phyloP scores from a whole-genome alignment of 2,797 vertebrate genomes.

The Setipinna tenuifilis region DNA sequence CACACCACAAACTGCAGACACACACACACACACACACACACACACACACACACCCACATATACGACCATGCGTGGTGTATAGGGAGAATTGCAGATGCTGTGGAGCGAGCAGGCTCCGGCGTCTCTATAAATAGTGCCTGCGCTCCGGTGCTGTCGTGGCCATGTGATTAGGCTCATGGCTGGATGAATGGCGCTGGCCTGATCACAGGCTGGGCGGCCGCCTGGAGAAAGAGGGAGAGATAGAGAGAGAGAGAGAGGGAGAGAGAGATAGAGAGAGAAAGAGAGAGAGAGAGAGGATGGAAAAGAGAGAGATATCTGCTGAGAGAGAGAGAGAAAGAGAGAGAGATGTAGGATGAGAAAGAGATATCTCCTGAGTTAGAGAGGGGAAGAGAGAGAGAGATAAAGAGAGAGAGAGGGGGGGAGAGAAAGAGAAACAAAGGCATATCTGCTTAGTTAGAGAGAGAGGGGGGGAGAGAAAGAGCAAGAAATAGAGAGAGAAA shows the following conservation, averaged over 20 bases:
- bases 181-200: conserved; percentile 11
- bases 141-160: conserved; percentile 11
- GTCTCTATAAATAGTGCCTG: background rate
- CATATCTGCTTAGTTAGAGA: too few relatives aligned
- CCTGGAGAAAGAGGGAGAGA: too few relatives aligned
- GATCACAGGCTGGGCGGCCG: conserved; percentile 49
- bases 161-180: background rate
- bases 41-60: background rate
- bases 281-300: too few relatives aligned
- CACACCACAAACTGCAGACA: background rate
- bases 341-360: too few relatives aligned
- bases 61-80: background rate
- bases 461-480: too few relatives aligned
- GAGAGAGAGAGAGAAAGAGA: too few relatives aligned
- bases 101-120: background rate
- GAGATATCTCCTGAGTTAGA: too few relatives aligned
- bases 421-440: conserved; percentile 20
- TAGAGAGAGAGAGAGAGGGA: too few relatives aligned
- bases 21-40: background rate
- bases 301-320: too few relatives aligned
- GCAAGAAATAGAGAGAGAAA: background rate
- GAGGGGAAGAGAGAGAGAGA: conserved; percentile 37
- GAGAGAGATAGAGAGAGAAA: too few relatives aligned
- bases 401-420: conserved; percentile 34
- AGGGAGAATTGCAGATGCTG: background rate